These are phyloP conservation scores for Ceratina japonica DNA, from an alignment of 1,140 invertebrate genomes.

Conservation along the genomic window DNA sequence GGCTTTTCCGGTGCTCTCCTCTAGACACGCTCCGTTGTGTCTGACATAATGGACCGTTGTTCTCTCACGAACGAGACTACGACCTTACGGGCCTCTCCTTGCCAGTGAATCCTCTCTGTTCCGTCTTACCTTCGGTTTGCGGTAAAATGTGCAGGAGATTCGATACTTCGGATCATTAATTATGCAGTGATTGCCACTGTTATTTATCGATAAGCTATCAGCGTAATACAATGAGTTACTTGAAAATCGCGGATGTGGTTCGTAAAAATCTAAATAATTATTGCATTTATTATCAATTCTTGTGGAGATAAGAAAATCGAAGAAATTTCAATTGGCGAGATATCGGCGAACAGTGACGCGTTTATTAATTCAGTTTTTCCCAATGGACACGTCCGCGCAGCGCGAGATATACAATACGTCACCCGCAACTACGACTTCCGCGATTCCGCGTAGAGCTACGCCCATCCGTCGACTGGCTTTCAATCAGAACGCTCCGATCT, in stretches of 20 bases:
- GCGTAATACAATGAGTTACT: neutral
- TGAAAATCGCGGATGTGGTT: too few species aligned
- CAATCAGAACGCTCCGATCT: conserved; percentile 16
- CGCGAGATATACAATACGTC: conserved; percentile 4
- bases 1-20: conserved; percentile 28
- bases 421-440: conserved; percentile 6
- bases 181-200: neutral
- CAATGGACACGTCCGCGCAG: neutral
- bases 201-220: neutral
- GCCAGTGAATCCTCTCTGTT: neutral
- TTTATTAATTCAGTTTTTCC: conserved; percentile 3
- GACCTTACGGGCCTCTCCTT: neutral
- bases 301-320: neutral
- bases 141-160: neutral
- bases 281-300: too few species aligned
- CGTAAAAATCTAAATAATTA: too few species aligned
- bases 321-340: neutral
- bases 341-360: neutral
- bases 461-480: conserved; percentile 30
- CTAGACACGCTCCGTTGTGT: conserved; percentile 36
- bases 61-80: conserved; percentile 24
- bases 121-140: neutral
- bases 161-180: too few species aligned
- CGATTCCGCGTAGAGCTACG: conserved; percentile 16
- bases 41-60: conserved; percentile 47